A percentile compares a stretch with the other conserved stretches of the same genome.
Evolutionary conservation across 2,797 vertebrate species (phyloP).

Genomic region (Enteromius mattozi): DNA sequence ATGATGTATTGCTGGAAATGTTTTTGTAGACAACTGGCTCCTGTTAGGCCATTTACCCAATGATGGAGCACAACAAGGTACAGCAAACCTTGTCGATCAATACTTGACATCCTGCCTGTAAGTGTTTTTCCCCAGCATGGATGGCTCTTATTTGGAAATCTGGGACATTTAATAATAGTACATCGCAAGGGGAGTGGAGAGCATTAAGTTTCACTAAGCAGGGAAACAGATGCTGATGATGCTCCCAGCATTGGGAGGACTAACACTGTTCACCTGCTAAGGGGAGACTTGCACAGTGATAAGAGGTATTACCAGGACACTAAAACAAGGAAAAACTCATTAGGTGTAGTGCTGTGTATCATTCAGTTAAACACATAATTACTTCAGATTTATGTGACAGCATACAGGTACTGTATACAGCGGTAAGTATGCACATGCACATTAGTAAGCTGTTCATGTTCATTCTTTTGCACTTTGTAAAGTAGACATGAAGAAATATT

Average conservation of each 20-base stretch:
- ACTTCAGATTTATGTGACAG: background rate
- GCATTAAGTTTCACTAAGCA: slow-evolving; percentile 62
- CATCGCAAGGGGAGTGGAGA: slow-evolving; percentile 55
- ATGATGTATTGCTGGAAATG: slow-evolving; percentile 24
- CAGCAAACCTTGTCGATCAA: slow-evolving; percentile 60
- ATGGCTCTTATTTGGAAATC: slow-evolving; percentile 63
- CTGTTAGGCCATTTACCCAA: slow-evolving; percentile 46
- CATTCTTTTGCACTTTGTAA: background rate
- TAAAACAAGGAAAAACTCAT: background rate
- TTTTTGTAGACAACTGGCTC: slow-evolving; percentile 34
- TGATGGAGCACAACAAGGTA: slow-evolving; percentile 56
- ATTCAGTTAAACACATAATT: background rate
- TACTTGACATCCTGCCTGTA: slow-evolving; percentile 63
- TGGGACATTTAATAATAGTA: slow-evolving; percentile 70
- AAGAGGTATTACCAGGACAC: background rate
- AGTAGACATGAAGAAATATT: background rate
- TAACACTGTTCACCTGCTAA: background rate
- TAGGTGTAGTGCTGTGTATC: background rate
- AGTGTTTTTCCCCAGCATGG: slow-evolving; percentile 52
- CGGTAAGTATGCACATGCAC: background rate
- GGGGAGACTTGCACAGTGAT: background rate
- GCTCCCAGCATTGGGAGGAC: background rate
- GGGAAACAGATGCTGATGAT: slow-evolving; percentile 54
- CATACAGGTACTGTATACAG: background rate
- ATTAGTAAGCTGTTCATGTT: background rate